Evolutionary conservation across 1,140 invertebrate genomes (phyloP).

Genomic region (Papilio machaon): DNA sequence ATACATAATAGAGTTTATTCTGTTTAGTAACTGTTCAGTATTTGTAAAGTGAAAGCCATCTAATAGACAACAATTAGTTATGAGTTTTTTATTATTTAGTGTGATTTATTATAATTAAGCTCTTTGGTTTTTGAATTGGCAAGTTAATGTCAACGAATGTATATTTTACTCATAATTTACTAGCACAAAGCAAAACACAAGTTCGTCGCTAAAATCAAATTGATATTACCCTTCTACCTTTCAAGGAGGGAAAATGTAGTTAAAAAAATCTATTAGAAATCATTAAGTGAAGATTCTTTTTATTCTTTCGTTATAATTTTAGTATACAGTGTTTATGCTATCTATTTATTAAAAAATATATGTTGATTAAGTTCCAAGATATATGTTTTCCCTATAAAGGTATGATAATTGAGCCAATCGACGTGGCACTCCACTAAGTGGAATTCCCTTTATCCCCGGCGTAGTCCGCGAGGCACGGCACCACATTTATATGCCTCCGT

Average conservation of each 20-base stretch:
- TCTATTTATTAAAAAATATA: not conserved
- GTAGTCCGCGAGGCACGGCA: conserved; percentile 62
- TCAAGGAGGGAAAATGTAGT: not conserved
- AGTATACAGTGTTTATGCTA: not conserved
- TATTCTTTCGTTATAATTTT: too few species aligned
- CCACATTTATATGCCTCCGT: conserved; percentile 59
- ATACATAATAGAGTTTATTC: conserved; percentile 55
- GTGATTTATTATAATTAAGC: too few species aligned
- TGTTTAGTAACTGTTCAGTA: conserved; percentile 12
- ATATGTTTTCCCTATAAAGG: conserved; percentile 13
- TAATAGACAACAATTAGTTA: not conserved
- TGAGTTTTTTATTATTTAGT: not conserved
- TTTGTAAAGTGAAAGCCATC: not conserved
- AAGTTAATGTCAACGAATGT: too few species aligned
- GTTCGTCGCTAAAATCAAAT: not conserved
- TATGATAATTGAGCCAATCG: conserved; percentile 67
- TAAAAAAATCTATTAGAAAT: not conserved
- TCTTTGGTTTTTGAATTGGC: too few species aligned
- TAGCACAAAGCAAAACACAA: not conserved
- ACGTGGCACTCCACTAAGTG: conserved; percentile 66
- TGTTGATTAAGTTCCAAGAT: not conserved
- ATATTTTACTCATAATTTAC: too few species aligned
- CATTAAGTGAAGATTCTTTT: too few species aligned
- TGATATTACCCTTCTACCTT: not conserved
- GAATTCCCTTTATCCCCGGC: conserved; percentile 71